A percentile compares a stretch with the other conserved stretches of the same genome.
Evolutionary conservation across 2,888 invertebrate species (phyloP).

Genomic region (Ormia ochracea): DNA sequence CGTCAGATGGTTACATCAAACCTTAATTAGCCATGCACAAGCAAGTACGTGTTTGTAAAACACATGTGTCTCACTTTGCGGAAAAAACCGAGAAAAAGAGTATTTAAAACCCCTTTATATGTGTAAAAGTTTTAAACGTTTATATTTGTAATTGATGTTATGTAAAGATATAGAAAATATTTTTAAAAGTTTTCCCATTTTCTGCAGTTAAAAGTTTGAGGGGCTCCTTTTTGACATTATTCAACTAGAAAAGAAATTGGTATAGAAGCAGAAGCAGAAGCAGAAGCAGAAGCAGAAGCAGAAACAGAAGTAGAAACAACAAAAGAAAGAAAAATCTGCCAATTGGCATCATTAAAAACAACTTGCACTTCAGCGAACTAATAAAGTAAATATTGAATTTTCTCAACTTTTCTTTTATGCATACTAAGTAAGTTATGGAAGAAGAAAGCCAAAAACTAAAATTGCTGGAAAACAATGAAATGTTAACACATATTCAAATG

Average conservation of each 20-base stretch:
- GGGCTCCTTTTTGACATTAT: constrained; percentile 10
- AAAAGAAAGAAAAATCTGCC: constrained; percentile 19
- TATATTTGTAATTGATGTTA: constrained; percentile 7
- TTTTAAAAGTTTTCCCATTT: constrained; percentile 55
- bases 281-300: not conserved
- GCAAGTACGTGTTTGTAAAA: too few relatives aligned
- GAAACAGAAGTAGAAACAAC: not conserved
- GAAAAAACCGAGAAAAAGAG: not conserved
- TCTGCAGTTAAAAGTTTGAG: constrained; percentile 40
- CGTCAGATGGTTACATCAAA: constrained; percentile 5
- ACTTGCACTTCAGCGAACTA: constrained; percentile 59
- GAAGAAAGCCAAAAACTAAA: not conserved
- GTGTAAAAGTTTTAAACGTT: not conserved
- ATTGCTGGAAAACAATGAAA: constrained; percentile 16
- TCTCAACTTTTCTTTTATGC: constrained; percentile 20
- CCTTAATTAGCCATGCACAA: not conserved
- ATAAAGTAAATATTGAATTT: constrained; percentile 61
- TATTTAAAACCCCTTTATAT: not conserved
- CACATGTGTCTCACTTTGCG: not conserved
- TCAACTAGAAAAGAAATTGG: not conserved
- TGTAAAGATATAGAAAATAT: constrained; percentile 9
- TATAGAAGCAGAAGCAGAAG: not conserved
- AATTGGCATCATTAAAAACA: constrained; percentile 60
- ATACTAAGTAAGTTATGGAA: not conserved
- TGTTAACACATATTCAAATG: constrained; percentile 5